A percentile compares a stretch with the other conserved stretches of the same genome.
These are phyloP conservation scores for Cyclopterus lumpus DNA, from an alignment of 2,797 vertebrate genomes.

Conservation along the genomic window DNA sequence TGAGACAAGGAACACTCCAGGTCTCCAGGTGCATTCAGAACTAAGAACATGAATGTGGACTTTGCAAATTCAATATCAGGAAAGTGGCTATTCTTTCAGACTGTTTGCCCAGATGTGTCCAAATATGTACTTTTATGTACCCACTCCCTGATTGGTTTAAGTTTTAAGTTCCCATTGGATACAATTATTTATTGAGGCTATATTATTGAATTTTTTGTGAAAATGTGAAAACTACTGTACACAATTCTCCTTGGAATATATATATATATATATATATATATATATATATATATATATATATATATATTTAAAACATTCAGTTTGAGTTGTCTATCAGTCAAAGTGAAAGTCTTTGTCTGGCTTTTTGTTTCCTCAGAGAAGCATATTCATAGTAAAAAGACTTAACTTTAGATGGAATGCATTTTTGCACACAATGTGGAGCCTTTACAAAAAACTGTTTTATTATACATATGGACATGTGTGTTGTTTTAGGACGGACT, in stretches of 20 bases:
- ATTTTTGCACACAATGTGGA: neutral
- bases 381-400: neutral
- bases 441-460: neutral
- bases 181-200: neutral
- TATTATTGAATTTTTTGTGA: neutral
- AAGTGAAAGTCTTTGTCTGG: neutral
- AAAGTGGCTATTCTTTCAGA: neutral
- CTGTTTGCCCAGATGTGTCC: neutral
- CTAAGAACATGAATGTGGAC: neutral
- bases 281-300: no score
- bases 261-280: neutral
- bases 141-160: neutral
- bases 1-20: neutral
- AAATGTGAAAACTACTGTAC: neutral
- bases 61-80: neutral
- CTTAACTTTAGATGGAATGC: neutral
- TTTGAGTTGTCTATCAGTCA: neutral
- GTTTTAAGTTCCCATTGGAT: neutral
- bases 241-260: neutral
- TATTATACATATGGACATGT: neutral
- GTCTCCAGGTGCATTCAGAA: neutral
- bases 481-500: neutral
- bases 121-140: neutral
- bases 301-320: neutral
- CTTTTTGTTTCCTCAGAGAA: neutral